phyloP scores from a whole-genome alignment of 2,888 invertebrate genomes.

The Brachylomia viminalis region DNA sequence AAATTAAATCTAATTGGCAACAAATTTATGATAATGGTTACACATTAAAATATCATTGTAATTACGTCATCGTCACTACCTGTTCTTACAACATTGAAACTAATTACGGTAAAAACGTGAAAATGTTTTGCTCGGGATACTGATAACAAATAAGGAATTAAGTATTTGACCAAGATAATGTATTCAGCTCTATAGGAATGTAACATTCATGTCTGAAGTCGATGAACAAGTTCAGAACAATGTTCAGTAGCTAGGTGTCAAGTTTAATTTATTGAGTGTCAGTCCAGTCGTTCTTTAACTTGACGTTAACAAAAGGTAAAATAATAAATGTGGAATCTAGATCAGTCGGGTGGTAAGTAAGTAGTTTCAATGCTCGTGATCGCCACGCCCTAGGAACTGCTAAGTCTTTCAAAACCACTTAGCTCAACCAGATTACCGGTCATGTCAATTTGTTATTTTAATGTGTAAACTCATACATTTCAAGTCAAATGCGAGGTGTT shows the following conservation, averaged over 20 bases:
- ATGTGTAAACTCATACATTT: constrained; percentile 82
- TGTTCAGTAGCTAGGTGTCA: constrained; percentile 65
- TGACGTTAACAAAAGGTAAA: constrained; percentile 78
- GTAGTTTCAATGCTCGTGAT: constrained; percentile 81
- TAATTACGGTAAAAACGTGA: constrained; percentile 64
- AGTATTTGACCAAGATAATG: constrained; percentile 52
- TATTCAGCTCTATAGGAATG: constrained; percentile 46
- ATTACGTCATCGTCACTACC: constrained; percentile 76
- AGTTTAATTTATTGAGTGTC: constrained; percentile 70
- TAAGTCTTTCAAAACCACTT: constrained; percentile 84
- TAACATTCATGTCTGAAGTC: constrained; percentile 50
- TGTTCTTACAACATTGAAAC: constrained; percentile 51
- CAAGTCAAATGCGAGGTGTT: constrained; percentile 77
- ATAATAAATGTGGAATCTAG: constrained; percentile 78
- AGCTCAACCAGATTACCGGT: constrained; percentile 78
- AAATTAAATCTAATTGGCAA: constrained; percentile 83
- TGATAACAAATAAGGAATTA: constrained; percentile 52
- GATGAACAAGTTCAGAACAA: constrained; percentile 57
- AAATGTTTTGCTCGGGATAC: constrained; percentile 54
- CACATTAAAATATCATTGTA: constrained; percentile 83
- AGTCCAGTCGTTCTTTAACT: constrained; percentile 68
- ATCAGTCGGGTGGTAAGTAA: constrained; percentile 70
- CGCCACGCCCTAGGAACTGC: constrained; percentile 83
- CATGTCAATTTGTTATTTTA: constrained; percentile 85
- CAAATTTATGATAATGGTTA: constrained; percentile 86